Evolutionary conservation across 1,140 invertebrate species (phyloP).

Genomic region (Ips nitidus): DNA sequence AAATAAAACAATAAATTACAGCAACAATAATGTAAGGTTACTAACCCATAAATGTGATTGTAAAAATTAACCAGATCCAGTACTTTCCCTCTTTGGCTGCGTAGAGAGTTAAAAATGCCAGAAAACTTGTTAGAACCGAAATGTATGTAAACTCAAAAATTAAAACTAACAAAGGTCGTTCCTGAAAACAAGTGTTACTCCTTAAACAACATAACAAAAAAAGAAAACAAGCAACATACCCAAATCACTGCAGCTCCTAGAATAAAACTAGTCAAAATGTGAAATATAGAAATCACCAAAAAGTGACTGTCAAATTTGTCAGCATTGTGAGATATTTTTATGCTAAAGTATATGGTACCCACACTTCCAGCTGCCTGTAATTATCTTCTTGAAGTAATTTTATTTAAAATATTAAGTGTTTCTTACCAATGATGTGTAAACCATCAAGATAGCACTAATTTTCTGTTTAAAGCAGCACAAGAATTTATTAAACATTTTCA

Average conservation of each 20-base stretch:
- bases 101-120: slow-evolving; percentile 19
- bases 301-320: slow-evolving; percentile 10
- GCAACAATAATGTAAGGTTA: slow-evolving; percentile 4
- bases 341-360: slow-evolving; percentile 16
- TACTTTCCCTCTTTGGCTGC: not conserved
- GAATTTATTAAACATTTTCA: slow-evolving; percentile 20
- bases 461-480: slow-evolving; percentile 22
- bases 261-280: slow-evolving; percentile 14
- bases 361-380: not conserved
- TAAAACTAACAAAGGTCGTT: slow-evolving; percentile 14
- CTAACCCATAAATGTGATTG: too few species aligned
- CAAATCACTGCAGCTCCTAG: slow-evolving; percentile 24
- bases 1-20: not conserved
- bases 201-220: not conserved
- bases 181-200: slow-evolving; percentile 1
- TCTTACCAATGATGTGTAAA: slow-evolving; percentile 13
- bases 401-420: too few species aligned
- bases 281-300: slow-evolving; percentile 16
- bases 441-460: slow-evolving; percentile 16
- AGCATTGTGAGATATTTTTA: slow-evolving; percentile 7
- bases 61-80: too few species aligned
- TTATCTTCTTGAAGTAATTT: too few species aligned
- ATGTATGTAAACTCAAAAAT: slow-evolving; percentile 25
- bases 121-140: slow-evolving; percentile 14
- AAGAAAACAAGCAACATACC: not conserved